Evolutionary conservation across 1,140 invertebrate genomes (phyloP).

Genomic region (Latrodectus geometricus): DNA sequence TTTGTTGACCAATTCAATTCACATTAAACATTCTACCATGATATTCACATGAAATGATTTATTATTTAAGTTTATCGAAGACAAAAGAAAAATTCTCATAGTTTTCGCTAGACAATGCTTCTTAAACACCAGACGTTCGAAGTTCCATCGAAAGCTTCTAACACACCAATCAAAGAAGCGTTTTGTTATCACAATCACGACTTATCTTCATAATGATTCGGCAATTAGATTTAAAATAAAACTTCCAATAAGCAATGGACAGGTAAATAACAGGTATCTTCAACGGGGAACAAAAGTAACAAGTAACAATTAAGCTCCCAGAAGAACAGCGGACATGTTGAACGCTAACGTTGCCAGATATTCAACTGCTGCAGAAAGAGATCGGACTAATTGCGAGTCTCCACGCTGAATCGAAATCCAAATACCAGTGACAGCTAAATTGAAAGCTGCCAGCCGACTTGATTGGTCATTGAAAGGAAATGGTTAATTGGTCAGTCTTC

Average conservation of each 20-base stretch:
- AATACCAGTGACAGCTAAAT: constrained; percentile 41
- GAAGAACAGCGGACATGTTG: background rate
- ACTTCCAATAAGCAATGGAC: constrained; percentile 13
- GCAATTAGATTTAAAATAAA: background rate
- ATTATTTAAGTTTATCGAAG: too few species aligned
- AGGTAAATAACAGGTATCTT: constrained; percentile 30
- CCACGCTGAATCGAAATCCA: constrained; percentile 26
- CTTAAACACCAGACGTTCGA: too few species aligned
- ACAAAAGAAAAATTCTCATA: too few species aligned
- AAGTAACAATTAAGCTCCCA: constrained; percentile 28
- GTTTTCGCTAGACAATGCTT: too few species aligned
- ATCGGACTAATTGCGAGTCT: background rate
- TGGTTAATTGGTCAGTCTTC: constrained; percentile 38
- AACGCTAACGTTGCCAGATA: background rate
- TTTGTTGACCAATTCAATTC: too few species aligned
- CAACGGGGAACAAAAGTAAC: constrained; percentile 3
- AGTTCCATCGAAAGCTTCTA: too few species aligned
- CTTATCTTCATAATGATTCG: background rate
- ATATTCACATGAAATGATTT: too few species aligned
- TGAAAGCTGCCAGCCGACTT: constrained; percentile 17
- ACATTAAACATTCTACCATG: too few species aligned
- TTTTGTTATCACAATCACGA: background rate
- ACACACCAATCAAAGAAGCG: too few species aligned
- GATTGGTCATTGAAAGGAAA: constrained; percentile 35
- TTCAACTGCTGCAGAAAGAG: background rate